Evolutionary conservation across 2,888 invertebrate genomes (phyloP), one percentile per base, ranked within the genome.

Genomic region (Caenorhabditis sp.): DNA sequence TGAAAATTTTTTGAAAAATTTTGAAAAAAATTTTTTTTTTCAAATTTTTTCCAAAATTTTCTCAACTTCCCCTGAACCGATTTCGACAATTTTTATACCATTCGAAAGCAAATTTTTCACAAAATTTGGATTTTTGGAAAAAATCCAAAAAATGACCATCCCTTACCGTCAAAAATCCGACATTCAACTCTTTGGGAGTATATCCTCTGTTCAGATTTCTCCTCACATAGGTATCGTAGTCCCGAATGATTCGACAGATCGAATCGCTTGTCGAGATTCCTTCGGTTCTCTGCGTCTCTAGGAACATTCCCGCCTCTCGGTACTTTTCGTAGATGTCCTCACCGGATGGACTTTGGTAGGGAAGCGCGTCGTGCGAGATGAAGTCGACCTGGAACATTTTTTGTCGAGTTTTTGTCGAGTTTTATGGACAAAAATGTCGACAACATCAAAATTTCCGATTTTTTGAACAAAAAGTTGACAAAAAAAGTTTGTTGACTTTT

Each of bases 291-390:
- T 98, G 95, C 0, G 98, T 98, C 51, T 96, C 96, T 16, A 97
- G 95, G 93, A 98, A 98, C 35, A 56, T 54, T 54, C 74, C 70
- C 14, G 72, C 75, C 10, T 44, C 41, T 26, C 38, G 35, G 90
- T 98, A 94, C 90, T 94, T 94, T 64, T 96, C 96, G 93, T 99
- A 99, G 49, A 97, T 95, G 90, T 94, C 94, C 66, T 94, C 94
- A 79, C 95, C 95, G 3, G 91, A 93, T 84, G 96, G 95, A 2
- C 95, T 95, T 72, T 95, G 95, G 94, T 99, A 99, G 0, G 99
- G 99, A 91, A 97, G 95, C 93, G 98, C 98, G 94, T 99, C 99
- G 94, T 99, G 99, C 28, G 99, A 96, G 61, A 97, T 96, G 51
- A 85, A 82, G 38, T 85, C 85, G 14, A 81, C 47, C 47, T 69